phyloP scores from a whole-genome alignment of 1,140 invertebrate species.

The Zaprionus kolodkinae region DNA sequence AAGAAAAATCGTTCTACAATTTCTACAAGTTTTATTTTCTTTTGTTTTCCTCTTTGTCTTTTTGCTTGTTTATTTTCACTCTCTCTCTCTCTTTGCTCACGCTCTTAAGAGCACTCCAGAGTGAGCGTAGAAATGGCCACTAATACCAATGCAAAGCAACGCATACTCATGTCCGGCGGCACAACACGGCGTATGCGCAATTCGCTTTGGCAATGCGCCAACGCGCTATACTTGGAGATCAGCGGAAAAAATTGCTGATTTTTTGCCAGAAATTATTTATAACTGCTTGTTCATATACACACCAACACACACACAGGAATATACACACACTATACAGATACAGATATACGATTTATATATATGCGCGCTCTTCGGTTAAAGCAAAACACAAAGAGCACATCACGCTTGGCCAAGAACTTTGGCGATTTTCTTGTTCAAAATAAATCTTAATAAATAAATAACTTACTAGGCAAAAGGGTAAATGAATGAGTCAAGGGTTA shows the following conservation, averaged over 20 bases:
- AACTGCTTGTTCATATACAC: constrained; percentile 77
- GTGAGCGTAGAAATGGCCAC: constrained; percentile 1
- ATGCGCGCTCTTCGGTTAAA: constrained; percentile 38
- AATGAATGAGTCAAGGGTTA: constrained; percentile 9
- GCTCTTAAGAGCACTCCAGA: constrained; percentile 50
- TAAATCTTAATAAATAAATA: constrained; percentile 22
- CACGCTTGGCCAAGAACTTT: constrained; percentile 12
- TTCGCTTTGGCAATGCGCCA: constrained; percentile 86
- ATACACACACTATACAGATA: not conserved
- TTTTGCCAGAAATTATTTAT: constrained; percentile 85
- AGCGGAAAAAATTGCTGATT: constrained; percentile 85
- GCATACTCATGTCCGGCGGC: constrained; percentile 21
- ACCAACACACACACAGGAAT: constrained; percentile 28
- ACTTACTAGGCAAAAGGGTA: constrained; percentile 36
- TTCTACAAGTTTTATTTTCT: not conserved
- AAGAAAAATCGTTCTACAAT: constrained; percentile 10
- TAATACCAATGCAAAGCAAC: constrained; percentile 14
- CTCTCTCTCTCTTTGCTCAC: constrained; percentile 2
- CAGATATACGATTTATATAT: constrained; percentile 42
- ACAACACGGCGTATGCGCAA: constrained; percentile 75
- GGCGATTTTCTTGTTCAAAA: constrained; percentile 4
- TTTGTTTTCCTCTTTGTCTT: not conserved
- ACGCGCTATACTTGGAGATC: constrained; percentile 90
- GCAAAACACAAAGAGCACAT: constrained; percentile 33
- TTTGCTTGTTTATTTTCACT: constrained; percentile 46